Evolutionary conservation across 2,888 invertebrate species (phyloP).

Genomic region (Brachypterus glaber): DNA sequence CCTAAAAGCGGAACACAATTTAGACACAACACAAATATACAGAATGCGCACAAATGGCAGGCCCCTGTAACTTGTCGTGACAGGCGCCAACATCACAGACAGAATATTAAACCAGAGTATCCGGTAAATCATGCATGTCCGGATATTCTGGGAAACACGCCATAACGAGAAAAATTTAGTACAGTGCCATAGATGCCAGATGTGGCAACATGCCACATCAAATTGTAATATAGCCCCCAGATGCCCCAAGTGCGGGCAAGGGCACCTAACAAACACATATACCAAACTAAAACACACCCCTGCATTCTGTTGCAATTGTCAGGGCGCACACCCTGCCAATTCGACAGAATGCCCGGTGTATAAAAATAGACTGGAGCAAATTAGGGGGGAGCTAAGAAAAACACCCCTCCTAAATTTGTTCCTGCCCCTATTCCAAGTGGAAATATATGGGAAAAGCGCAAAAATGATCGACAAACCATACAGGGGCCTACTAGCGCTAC

Average conservation of each 20-base stretch:
- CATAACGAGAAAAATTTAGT: constrained; percentile 20
- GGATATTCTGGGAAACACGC: constrained; percentile 12
- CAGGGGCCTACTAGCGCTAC: no score
- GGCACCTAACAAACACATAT: no score
- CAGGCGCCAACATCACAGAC: constrained; percentile 2
- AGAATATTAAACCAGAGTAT: constrained; percentile 2
- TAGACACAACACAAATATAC: not conserved
- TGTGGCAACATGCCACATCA: no score
- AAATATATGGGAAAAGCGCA: no score
- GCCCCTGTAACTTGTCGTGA: constrained; percentile 4
- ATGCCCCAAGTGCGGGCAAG: no score
- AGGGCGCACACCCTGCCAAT: not conserved
- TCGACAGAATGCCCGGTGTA: not conserved
- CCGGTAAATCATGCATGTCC: constrained; percentile 3
- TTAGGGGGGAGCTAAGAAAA: no score
- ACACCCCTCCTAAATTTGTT: no score
- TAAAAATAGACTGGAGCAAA: not conserved
- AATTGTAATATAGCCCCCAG: constrained; percentile 12
- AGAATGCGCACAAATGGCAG: not conserved
- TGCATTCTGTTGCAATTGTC: not conserved
- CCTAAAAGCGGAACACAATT: not conserved
- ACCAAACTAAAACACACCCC: not conserved
- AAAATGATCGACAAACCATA: no score
- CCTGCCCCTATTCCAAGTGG: no score
- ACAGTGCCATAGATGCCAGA: constrained; percentile 29